Conservation (phyloP, 2,113 vertebrate genomes). For the Mesembrinibis cayennensis region DNA sequence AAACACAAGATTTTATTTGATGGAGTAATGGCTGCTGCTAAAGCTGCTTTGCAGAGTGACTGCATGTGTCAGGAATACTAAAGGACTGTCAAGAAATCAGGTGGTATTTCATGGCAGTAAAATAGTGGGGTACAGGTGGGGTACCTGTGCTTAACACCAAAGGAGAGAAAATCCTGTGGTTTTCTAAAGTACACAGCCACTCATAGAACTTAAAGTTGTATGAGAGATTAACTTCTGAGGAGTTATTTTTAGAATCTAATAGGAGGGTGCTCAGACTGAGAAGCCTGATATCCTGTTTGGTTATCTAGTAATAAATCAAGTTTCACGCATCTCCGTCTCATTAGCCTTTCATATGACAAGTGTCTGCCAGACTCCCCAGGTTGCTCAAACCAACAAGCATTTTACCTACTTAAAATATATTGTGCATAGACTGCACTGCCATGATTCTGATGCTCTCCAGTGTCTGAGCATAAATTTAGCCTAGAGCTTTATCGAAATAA, state of each 20-base stretch:
- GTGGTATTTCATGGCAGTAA: not conserved
- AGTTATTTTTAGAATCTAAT: slow-evolving; percentile 8
- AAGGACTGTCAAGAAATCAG: not conserved
- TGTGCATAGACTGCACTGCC: not conserved
- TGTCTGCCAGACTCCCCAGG: not conserved
- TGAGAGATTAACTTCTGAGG: not conserved
- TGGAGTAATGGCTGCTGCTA: not conserved
- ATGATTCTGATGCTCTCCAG: not conserved
- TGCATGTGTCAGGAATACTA: not conserved
- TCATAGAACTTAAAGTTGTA: not conserved
- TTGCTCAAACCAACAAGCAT: not conserved
- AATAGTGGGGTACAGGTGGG: not conserved
- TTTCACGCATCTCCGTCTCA: not conserved
- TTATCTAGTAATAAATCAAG: slow-evolving; percentile 16
- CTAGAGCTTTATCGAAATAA: not conserved
- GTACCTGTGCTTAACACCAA: not conserved
- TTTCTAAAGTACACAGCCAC: not conserved
- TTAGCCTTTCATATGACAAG: not conserved
- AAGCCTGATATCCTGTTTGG: not conserved
- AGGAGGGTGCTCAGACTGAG: not conserved
- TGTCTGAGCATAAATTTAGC: not conserved
- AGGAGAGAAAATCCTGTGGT: not conserved
- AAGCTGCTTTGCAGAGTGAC: not conserved
- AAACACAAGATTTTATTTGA: not conserved
- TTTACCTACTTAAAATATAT: not conserved